These are phyloP conservation scores for Arothron firmamentum DNA, from an alignment of 2,113 vertebrate species.

Conservation along the genomic window DNA sequence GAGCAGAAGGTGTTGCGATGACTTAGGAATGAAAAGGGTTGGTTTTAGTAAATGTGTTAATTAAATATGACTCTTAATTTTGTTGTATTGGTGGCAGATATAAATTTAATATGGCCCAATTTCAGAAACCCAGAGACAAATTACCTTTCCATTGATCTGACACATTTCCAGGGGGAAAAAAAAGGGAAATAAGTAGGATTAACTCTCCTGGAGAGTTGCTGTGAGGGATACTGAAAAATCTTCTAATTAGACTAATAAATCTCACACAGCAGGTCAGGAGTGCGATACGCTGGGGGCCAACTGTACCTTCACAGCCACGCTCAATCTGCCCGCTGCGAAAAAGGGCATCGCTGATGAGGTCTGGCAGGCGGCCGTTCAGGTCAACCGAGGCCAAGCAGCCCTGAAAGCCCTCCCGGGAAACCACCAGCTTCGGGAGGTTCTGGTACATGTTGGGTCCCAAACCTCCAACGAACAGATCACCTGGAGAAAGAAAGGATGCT, in stretches of 20 bases:
- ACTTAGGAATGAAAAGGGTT: too few relatives aligned
- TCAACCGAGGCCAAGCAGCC: slow-evolving; percentile 95
- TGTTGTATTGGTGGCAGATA: slow-evolving; percentile 4
- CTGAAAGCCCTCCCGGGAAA: slow-evolving; percentile 94
- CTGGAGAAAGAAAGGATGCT: slow-evolving; percentile 53
- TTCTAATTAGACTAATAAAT: slow-evolving; percentile 51
- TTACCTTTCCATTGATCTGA: slow-evolving; percentile 19
- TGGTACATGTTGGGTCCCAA: slow-evolving; percentile 94
- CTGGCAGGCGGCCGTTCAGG: slow-evolving; percentile 92
- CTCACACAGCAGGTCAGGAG: slow-evolving; percentile 28
- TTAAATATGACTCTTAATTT: too few relatives aligned
- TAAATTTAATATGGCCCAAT: slow-evolving; percentile 8
- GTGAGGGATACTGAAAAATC: slow-evolving; percentile 17
- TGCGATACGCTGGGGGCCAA: slow-evolving; percentile 16
- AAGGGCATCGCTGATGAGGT: slow-evolving; percentile 91
- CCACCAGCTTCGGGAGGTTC: slow-evolving; percentile 95
- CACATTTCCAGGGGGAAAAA: slow-evolving; percentile 20
- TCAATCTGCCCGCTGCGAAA: slow-evolving; percentile 95
- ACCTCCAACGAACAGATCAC: slow-evolving; percentile 93
- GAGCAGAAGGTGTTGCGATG: too few relatives aligned
- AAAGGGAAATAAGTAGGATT: slow-evolving; percentile 27
- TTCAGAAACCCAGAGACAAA: slow-evolving; percentile 12
- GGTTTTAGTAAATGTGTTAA: too few relatives aligned
- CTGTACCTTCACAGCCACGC: slow-evolving; percentile 93
- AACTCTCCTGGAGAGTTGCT: slow-evolving; percentile 23